Evolutionary conservation across 2,888 invertebrate genomes (phyloP).

Genomic region (Coremacera marginata): DNA sequence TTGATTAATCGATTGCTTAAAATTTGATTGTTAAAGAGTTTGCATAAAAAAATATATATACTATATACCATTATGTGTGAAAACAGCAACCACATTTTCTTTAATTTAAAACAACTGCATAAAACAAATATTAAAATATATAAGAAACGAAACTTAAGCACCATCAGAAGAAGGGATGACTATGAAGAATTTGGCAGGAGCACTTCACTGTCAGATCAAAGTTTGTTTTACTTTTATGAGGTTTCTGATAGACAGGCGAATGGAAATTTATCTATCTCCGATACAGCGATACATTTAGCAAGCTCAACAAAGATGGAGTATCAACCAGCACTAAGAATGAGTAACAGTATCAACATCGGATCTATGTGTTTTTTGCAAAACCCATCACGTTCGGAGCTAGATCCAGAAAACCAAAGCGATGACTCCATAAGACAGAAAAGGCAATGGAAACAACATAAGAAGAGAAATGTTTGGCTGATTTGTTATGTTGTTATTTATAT

Average conservation of each 20-base stretch:
- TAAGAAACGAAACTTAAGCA: neutral
- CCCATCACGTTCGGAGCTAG: constrained; percentile 15
- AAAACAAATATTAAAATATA: too few relatives aligned
- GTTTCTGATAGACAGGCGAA: neutral
- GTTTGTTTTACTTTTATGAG: neutral
- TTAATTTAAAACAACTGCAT: too few relatives aligned
- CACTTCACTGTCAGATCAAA: neutral
- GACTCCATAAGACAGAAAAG: neutral
- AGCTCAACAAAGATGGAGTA: constrained; percentile 32
- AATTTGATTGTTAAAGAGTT: too few relatives aligned
- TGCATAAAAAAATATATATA: too few relatives aligned
- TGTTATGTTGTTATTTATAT: constrained; percentile 74
- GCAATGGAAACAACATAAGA: neutral
- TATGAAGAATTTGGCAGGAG: neutral
- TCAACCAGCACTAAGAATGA: constrained; percentile 48
- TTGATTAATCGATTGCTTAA: too few relatives aligned
- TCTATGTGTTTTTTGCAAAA: constrained; percentile 41
- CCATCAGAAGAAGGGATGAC: too few relatives aligned
- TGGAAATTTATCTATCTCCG: constrained; percentile 44
- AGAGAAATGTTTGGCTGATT: constrained; percentile 64
- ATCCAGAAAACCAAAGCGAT: neutral
- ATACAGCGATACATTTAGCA: constrained; percentile 44
- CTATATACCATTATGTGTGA: too few relatives aligned
- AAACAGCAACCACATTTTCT: too few relatives aligned
- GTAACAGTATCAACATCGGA: constrained; percentile 41